Evolutionary conservation across 2,797 vertebrate genomes (phyloP).

Genomic region (Alauda arvensis): DNA sequence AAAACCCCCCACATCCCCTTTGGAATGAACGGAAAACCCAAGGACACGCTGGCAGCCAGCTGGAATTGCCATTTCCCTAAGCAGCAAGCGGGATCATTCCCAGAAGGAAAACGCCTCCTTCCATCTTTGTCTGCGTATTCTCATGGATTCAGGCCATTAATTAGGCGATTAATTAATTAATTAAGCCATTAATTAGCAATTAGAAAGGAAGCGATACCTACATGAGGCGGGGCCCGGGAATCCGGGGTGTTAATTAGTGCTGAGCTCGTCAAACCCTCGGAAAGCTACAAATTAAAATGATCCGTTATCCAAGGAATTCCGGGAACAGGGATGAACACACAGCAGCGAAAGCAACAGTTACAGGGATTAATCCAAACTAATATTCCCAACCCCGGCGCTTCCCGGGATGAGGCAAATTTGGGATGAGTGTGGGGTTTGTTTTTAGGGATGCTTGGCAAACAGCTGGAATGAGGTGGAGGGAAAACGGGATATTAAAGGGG

Average conservation of each 20-base stretch:
- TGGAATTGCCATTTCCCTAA: not conserved
- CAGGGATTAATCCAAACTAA: accelerated
- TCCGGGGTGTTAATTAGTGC: constrained; percentile 72
- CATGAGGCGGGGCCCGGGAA: constrained; percentile 68
- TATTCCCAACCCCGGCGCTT: not conserved
- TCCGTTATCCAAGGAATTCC: constrained; percentile 54
- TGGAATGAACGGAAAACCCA: not conserved
- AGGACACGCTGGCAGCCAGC: accelerated
- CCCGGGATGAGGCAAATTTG: accelerated
- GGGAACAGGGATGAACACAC: not conserved
- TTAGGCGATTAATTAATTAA: not conserved
- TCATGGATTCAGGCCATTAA: not conserved
- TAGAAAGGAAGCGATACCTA: constrained; percentile 69
- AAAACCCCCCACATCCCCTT: accelerated
- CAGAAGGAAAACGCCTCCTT: not conserved
- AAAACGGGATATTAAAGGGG: not conserved
- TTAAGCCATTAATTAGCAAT: not conserved
- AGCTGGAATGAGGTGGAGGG: not conserved
- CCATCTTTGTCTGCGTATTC: accelerated
- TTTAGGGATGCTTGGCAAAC: accelerated
- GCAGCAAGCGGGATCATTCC: not conserved
- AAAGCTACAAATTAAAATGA: constrained; percentile 76
- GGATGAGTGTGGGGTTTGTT: not conserved
- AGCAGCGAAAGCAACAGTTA: not conserved
- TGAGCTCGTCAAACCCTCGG: constrained; percentile 71